Percentiles rank a stretch among this genome's conserved stretches.
Conservation (phyloP, 2,888 invertebrate species). For the Malachius bipustulatus region DNA sequence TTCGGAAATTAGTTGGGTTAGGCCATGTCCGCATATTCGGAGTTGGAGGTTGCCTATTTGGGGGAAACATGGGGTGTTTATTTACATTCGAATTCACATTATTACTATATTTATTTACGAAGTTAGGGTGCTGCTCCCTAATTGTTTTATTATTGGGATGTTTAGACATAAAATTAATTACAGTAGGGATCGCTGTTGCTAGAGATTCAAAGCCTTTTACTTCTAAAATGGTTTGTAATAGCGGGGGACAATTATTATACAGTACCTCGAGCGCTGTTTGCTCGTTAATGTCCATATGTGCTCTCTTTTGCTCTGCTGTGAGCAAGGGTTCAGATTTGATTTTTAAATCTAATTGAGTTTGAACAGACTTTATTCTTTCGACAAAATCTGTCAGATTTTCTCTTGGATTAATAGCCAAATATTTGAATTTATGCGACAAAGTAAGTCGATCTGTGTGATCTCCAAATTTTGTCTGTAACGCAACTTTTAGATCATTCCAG, state of each 20-base stretch:
- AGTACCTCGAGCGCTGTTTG: not conserved
- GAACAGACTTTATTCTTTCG: not conserved
- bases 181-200: too few relatives aligned
- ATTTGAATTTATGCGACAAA: not conserved
- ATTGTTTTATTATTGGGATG: too few relatives aligned
- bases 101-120: too few relatives aligned
- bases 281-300: not conserved
- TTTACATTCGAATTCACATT: too few relatives aligned
- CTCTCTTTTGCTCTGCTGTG: not conserved
- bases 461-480: not conserved
- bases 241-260: not conserved
- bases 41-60: too few relatives aligned
- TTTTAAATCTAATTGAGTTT: not conserved
- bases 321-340: not conserved
- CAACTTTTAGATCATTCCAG: not conserved
- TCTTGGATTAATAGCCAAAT: not conserved
- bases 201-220: not conserved
- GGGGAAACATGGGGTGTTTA: too few relatives aligned
- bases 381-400: conserved; percentile 1
- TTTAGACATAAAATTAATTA: too few relatives aligned
- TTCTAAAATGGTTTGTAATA: not conserved
- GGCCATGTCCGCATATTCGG: too few relatives aligned
- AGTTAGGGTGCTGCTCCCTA: too few relatives aligned
- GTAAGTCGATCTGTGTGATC: conserved; percentile 1
- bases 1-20: too few relatives aligned